Evolutionary conservation across 2,888 invertebrate species (phyloP), one percentile per base, ranked within the genome.

Genomic region (Cinara cedri): DNA sequence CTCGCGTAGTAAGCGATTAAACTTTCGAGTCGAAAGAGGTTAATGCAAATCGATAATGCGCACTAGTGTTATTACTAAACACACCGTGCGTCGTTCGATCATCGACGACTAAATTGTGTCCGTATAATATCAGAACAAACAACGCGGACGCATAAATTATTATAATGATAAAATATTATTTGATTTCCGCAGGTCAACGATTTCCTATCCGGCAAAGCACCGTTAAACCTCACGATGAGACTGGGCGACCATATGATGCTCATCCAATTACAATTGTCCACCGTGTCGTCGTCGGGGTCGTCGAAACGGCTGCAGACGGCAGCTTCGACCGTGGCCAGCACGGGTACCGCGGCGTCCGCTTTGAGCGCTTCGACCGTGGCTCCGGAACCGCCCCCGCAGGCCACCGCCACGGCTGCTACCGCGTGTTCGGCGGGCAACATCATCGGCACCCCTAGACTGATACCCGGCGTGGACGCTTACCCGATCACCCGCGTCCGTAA

Each of bases 241-340:
- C 88, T 97, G 81, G 97, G 97, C 81, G 97, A 97, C 86, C 96
- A 97, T 88, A 96, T 97, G 95, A 97, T 97, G 96, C 89, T 97
- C 83, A 96, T 97, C 82, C 97, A 97, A 86, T 88, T 97, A 81
- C 97, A 97, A 87, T 87, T 97, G 83, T 96, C 96, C 83, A 96
- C 96, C 14, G 91, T 95, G 84, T 85, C 82, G 86, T 87, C 84
- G 84, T 84, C 82, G 83, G 83, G 72, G 65, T 76, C 83, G 65
- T 75, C 80, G 21, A 72, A 66, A 51, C 49, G 65, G 24, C 57
- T 81, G 34, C 81, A 71, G 54, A 54, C 66, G 9, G 57, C 66
- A 42, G 71, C 65, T 19, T 82, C 81, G 34, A 76, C 68, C 3
- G 80, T 54, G 26, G 80, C 66, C 63, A 80, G 81, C 49, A 75